Evolutionary conservation across 1,140 invertebrate genomes (phyloP).

Genomic region (Dinoponera quadriceps): DNA sequence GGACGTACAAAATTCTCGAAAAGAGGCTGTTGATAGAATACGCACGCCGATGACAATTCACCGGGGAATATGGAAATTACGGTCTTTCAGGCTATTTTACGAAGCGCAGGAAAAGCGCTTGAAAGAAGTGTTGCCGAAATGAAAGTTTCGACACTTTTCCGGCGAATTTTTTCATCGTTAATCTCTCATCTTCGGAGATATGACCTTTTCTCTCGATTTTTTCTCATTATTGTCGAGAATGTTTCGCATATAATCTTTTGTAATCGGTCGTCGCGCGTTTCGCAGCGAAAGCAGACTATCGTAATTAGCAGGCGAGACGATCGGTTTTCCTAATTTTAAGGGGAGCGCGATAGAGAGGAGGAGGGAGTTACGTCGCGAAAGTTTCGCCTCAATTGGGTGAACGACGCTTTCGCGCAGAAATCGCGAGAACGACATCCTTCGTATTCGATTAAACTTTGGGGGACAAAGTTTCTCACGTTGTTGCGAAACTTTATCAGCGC

Average conservation of each 20-base stretch:
- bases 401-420: conserved; percentile 64
- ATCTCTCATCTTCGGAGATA: neutral
- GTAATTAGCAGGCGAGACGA: conserved; percentile 1
- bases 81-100: neutral
- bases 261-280: neutral
- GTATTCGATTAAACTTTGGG: conserved; percentile 61
- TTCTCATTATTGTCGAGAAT: neutral
- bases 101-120: neutral
- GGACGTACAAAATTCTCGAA: neutral
- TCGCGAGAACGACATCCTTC: conserved; percentile 69
- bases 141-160: neutral
- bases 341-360: neutral
- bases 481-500: conserved; percentile 52
- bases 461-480: conserved; percentile 41
- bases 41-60: neutral
- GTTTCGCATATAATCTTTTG: neutral
- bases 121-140: neutral
- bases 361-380: conserved; percentile 51
- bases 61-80: neutral
- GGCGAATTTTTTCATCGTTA: too few species aligned
- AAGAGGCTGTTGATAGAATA: conserved; percentile 1
- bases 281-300: neutral
- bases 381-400: conserved; percentile 44
- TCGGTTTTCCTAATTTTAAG: conserved; percentile 12
- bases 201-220: neutral